A percentile compares a stretch with the other conserved stretches of the same genome.
phyloP scores from a whole-genome alignment of 1,140 invertebrate genomes.

The Dolichoris vasculosae region DNA sequence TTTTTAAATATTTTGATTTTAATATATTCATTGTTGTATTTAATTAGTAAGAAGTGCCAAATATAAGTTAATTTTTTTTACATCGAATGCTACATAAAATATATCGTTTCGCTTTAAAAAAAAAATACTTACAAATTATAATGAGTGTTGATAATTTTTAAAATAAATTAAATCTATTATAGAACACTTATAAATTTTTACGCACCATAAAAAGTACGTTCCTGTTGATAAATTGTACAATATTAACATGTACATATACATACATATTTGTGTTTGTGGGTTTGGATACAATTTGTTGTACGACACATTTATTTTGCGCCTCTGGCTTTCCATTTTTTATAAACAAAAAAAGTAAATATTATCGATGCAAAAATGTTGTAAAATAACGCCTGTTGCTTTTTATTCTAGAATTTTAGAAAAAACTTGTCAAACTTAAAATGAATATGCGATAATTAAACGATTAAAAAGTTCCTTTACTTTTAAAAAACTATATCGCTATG shows the following conservation, averaged over 20 bases:
- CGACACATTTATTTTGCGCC: slow-evolving; percentile 26
- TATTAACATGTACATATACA: slow-evolving; percentile 43
- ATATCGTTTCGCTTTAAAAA: slow-evolving; percentile 4
- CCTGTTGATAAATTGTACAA: not conserved
- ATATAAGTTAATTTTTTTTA: slow-evolving; percentile 27
- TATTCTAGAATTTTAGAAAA: not conserved
- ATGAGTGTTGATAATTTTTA: not conserved
- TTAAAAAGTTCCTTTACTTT: not conserved
- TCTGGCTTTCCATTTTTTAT: not conserved
- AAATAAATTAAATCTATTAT: not conserved
- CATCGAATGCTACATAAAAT: slow-evolving; percentile 9
- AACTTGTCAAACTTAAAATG: not conserved
- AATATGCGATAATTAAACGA: not conserved
- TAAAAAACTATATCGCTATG: not conserved
- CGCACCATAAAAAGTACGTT: not conserved
- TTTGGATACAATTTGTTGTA: not conserved
- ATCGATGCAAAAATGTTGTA: not conserved
- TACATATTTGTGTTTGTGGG: too few relatives aligned
- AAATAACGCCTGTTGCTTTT: not conserved
- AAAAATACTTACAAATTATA: not conserved
- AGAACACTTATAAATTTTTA: not conserved
- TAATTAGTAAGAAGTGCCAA: slow-evolving; percentile 48
- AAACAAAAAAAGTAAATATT: not conserved
- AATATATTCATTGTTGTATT: not conserved
- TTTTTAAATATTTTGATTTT: too few relatives aligned